Evolutionary conservation across 2,888 invertebrate genomes (phyloP).

Genomic region (Linyphia triangularis): DNA sequence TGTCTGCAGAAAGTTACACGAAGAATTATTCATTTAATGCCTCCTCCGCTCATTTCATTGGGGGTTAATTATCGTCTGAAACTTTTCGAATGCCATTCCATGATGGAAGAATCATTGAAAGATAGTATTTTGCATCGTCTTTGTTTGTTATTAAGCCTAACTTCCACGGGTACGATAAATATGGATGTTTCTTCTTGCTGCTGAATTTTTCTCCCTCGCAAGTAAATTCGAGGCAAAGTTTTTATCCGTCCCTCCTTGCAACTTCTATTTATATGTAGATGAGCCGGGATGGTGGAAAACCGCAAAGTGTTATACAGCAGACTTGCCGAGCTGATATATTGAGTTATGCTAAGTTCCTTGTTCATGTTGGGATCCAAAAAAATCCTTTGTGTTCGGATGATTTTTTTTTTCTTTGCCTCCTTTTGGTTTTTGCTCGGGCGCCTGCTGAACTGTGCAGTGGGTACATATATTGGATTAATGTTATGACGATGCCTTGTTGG

Average conservation of each 20-base stretch:
- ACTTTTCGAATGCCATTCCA: background rate
- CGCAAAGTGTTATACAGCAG: conserved; percentile 35
- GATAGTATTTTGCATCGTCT: background rate
- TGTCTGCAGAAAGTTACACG: conserved; percentile 24
- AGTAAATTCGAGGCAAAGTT: conserved; percentile 49
- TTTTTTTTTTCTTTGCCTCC: background rate
- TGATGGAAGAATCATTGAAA: background rate
- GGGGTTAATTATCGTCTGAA: conserved; percentile 44
- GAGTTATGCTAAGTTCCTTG: conserved; percentile 52
- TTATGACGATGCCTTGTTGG: background rate
- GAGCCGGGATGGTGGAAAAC: conserved; percentile 35
- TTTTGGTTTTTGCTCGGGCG: background rate
- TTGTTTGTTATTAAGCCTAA: conserved; percentile 27
- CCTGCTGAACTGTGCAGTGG: background rate
- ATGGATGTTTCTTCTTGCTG: conserved; percentile 14
- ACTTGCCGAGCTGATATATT: conserved; percentile 23
- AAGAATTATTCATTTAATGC: conserved; percentile 66
- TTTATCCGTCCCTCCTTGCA: conserved; percentile 8
- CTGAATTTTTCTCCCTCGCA: background rate
- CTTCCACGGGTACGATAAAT: conserved; percentile 8
- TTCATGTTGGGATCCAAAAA: conserved; percentile 10
- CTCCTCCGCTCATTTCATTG: conserved; percentile 33
- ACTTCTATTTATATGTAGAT: conserved; percentile 69
- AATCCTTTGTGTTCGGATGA: background rate
- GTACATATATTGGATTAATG: background rate